Conservation (phyloP, 2,888 invertebrate species). For the Operophtera brumata region DNA sequence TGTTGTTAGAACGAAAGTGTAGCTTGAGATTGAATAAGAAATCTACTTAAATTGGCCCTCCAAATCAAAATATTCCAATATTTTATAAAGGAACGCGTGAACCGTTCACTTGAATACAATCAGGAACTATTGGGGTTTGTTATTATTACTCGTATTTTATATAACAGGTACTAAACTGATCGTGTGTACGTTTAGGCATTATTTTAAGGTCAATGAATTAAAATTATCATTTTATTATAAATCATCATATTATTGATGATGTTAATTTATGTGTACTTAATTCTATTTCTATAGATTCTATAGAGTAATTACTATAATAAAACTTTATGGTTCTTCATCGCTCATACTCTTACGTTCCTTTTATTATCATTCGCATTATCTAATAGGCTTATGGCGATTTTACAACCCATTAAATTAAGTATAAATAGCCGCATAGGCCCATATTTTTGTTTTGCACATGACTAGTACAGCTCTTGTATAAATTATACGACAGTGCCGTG, state of each 20-base stretch:
- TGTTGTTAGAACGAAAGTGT: conserved; percentile 4
- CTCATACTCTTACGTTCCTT: neutral
- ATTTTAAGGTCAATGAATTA: no score
- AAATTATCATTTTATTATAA: no score
- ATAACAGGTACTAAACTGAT: no score
- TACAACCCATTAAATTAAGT: conserved; percentile 1
- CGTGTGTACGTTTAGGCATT: no score
- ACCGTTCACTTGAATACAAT: no score
- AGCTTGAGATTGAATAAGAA: neutral
- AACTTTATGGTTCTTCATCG: neutral
- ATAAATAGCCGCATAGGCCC: conserved; percentile 3
- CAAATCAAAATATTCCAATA: no score
- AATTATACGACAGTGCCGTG: conserved; percentile 30
- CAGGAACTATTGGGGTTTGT: no score
- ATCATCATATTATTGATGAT: no score
- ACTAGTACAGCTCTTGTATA: conserved; percentile 24
- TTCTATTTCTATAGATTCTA: no score
- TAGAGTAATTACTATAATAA: neutral
- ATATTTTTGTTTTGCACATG: conserved; percentile 27
- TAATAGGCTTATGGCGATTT: conserved; percentile 14
- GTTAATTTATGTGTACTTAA: no score
- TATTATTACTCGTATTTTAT: no score
- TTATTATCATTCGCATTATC: conserved; percentile 12
- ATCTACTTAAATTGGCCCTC: neutral
- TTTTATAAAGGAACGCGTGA: no score